These are phyloP conservation scores for Sialis fuliginosa DNA, from an alignment of 2,888 invertebrate species.

Conservation along the genomic window DNA sequence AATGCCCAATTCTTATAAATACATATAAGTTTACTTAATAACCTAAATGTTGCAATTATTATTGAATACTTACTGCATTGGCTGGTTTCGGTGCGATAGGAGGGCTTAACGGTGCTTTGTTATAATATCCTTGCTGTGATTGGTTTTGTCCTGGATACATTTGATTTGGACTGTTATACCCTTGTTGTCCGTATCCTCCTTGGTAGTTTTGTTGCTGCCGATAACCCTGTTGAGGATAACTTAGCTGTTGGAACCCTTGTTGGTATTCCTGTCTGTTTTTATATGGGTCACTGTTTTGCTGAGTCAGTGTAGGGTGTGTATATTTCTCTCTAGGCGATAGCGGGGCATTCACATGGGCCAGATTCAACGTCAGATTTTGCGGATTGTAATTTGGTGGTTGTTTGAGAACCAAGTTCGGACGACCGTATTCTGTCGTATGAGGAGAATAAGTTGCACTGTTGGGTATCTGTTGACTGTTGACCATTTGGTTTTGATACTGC, in stretches of 20 bases:
- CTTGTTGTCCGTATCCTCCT: constrained; percentile 10
- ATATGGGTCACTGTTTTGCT: neutral
- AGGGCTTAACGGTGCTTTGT: constrained; percentile 8
- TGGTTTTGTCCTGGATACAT: neutral
- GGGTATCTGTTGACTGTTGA: neutral
- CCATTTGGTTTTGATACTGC: constrained; percentile 10
- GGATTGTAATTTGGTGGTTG: constrained; percentile 23
- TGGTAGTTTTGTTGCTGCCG: constrained; percentile 22
- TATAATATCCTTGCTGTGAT: constrained; percentile 1
- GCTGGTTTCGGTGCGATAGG: constrained; percentile 4
- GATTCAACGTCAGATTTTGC: constrained; percentile 19
- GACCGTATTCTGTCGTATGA: neutral
- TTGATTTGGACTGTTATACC: neutral
- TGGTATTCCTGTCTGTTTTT: constrained; percentile 12
- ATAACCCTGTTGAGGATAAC: constrained; percentile 9
- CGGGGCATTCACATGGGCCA: neutral
- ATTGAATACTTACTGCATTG: neutral
- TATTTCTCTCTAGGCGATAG: neutral
- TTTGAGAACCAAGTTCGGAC: constrained; percentile 8
- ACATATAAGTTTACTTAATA: no score
- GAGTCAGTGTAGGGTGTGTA: neutral
- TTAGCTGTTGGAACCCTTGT: neutral
- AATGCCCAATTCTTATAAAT: no score
- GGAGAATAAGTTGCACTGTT: neutral
- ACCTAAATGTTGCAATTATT: no score